phyloP scores from a whole-genome alignment of 2,113 vertebrate species.

The Apeltes quadracus region DNA sequence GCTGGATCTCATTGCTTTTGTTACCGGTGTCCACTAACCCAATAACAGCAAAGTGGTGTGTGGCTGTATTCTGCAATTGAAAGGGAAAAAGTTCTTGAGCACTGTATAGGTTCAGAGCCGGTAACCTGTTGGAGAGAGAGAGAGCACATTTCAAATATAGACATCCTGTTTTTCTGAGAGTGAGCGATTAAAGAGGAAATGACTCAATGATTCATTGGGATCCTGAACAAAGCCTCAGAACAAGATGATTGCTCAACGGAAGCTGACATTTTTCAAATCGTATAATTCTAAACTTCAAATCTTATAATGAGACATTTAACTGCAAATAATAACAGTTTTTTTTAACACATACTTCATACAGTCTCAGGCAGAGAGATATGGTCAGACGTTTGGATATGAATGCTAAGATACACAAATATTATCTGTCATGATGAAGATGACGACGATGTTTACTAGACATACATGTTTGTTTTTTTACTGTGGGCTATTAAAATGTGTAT shows the following conservation, averaged over 20 bases:
- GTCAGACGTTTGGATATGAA: constrained; percentile 48
- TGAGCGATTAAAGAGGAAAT: constrained; percentile 18
- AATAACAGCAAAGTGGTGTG: not conserved
- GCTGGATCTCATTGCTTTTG: constrained; percentile 13
- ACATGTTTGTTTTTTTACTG: not conserved
- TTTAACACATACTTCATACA: constrained; percentile 17
- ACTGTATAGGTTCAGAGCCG: not conserved
- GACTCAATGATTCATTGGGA: constrained; percentile 29
- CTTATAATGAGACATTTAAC: constrained; percentile 18
- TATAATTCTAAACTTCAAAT: constrained; percentile 13
- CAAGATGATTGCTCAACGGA: constrained; percentile 13
- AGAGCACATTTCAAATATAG: constrained; percentile 2
- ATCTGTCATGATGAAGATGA: no score
- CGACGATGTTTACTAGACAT: constrained; percentile 33
- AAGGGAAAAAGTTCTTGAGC: not conserved
- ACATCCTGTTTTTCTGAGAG: not conserved
- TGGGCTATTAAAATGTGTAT: constrained; percentile 44
- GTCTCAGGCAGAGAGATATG: constrained; percentile 23
- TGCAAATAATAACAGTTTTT: constrained; percentile 9
- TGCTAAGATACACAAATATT: constrained; percentile 48
- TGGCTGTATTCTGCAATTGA: not conserved
- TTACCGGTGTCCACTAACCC: constrained; percentile 3
- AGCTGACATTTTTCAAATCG: constrained; percentile 21
- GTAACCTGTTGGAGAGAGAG: not conserved
- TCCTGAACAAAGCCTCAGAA: constrained; percentile 9